These are phyloP conservation scores for Suillia variegata DNA, from an alignment of 2,888 invertebrate genomes.

Conservation along the genomic window DNA sequence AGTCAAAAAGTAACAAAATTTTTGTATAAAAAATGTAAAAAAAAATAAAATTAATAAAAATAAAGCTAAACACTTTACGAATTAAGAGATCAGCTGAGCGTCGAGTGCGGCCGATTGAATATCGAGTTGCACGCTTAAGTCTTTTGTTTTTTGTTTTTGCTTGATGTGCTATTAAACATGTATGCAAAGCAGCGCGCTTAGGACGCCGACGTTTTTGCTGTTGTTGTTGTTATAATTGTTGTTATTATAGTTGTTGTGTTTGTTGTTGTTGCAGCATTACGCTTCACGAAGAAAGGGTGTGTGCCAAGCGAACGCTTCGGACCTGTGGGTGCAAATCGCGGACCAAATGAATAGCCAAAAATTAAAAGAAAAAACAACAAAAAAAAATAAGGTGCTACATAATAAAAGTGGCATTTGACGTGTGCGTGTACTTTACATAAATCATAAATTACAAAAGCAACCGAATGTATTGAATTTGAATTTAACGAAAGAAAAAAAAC, in stretches of 20 bases:
- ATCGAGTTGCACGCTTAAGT: conserved; percentile 38
- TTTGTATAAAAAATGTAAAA: too few relatives aligned
- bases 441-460: not conserved
- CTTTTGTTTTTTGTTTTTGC: conserved; percentile 45
- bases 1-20: conserved; percentile 2
- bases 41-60: conserved; percentile 11
- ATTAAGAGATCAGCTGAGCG: conserved; percentile 20
- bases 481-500: not conserved
- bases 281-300: not conserved
- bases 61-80: conserved; percentile 1
- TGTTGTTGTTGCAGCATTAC: conserved; percentile 8
- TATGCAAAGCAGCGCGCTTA: too few relatives aligned
- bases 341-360: conserved; percentile 16
- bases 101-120: too few relatives aligned
- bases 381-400: not conserved
- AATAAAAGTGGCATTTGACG: not conserved
- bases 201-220: too few relatives aligned
- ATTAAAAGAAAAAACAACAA: conserved; percentile 11
- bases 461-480: not conserved
- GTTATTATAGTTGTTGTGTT: conserved; percentile 17
- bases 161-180: too few relatives aligned
- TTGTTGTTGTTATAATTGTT: too few relatives aligned
- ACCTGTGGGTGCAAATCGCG: conserved; percentile 46
- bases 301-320: not conserved
- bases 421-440: not conserved